Evolutionary conservation across 2,888 invertebrate genomes (phyloP), one percentile per base, ranked within the genome.

Genomic region (Zaprionus lineosus): DNA sequence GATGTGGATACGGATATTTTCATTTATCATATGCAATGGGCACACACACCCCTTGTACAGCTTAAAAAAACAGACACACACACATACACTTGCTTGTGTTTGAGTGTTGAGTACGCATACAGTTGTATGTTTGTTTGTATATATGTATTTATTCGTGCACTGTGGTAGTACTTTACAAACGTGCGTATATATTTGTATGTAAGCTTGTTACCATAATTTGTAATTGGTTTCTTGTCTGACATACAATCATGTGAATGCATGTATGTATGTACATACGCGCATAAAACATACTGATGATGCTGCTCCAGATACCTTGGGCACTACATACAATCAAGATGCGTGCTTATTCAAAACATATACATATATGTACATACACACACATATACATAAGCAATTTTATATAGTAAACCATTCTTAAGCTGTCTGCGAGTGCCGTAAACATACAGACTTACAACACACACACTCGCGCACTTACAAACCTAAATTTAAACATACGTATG

Each of bases 371-470:
- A 11, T 16, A 44, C 7, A 14, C 15, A 12, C 7, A 31, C 36
- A 12, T 28, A 21, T 31, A 18, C 36, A 48, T 33, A 24, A 34
- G 37, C 19, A 16, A 18, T 8, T 24, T 4, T 24, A 24, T 24
- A 24, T 24, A 24, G 6, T 24, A 24, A 61, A 41, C 44, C 60
- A 55, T 66, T 61, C 61, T 63, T 64, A 26, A 36, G 44, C 39
- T 50, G 62, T 44, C 57, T 57, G 50, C 48, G 63, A 24, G 24
- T 24, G 24, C 24, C 2, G 64, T 64, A 59, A 59, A 53, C 33
- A 33, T 48, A 63, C 24, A 39, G 24, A 47, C 39, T 31, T 24
- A 39, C 37, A 29, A 37, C 15, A 29, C 29, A 16, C 29, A 31
- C 16, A 15, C n/a, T n/a, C n/a, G n/a, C n/a, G n/a, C 29, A 31